Conservation (phyloP, 2,797 vertebrate species). For the Hippoglossus hippoglossus region DNA sequence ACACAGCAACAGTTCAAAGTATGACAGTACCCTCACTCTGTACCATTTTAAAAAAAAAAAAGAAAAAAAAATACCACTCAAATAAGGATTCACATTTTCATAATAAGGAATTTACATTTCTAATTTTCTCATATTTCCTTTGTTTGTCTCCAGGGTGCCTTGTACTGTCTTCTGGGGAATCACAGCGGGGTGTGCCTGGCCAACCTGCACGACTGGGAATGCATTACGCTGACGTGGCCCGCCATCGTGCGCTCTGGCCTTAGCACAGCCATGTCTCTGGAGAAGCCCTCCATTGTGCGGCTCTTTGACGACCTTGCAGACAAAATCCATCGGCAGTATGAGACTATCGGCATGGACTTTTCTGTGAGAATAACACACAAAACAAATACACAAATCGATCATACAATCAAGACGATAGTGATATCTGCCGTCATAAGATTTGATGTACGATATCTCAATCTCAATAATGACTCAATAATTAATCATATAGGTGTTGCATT, state of each 20-base stretch:
- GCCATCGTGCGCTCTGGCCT: slow-evolving; percentile 94
- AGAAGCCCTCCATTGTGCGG: slow-evolving; percentile 97
- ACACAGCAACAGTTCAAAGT: slow-evolving; percentile 98
- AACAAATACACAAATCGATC: not conserved
- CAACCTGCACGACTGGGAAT: slow-evolving; percentile 98
- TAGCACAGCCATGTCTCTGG: slow-evolving; percentile 95
- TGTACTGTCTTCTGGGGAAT: slow-evolving; percentile 97
- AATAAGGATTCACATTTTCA: not conserved
- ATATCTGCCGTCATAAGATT: not conserved
- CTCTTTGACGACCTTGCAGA: slow-evolving; percentile 97
- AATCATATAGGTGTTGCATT: too few relatives aligned
- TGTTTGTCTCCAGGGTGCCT: slow-evolving; percentile 87
- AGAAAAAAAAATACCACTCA: slow-evolving; percentile 1
- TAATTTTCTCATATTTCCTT: not conserved
- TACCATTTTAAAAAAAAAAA: slow-evolving; percentile 2
- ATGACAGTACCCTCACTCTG: slow-evolving; percentile 45
- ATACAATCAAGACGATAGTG: not conserved
- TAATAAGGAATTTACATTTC: not conserved
- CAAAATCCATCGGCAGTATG: slow-evolving; percentile 97
- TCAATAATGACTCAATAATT: too few relatives aligned
- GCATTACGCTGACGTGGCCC: slow-evolving; percentile 95
- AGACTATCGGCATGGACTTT: slow-evolving; percentile 95
- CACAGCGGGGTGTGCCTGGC: slow-evolving; percentile 93
- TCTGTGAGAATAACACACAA: slow-evolving; percentile 83
- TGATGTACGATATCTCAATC: too few relatives aligned